Conservation (phyloP, 2,888 invertebrate species). For the Campoplex nolae region DNA sequence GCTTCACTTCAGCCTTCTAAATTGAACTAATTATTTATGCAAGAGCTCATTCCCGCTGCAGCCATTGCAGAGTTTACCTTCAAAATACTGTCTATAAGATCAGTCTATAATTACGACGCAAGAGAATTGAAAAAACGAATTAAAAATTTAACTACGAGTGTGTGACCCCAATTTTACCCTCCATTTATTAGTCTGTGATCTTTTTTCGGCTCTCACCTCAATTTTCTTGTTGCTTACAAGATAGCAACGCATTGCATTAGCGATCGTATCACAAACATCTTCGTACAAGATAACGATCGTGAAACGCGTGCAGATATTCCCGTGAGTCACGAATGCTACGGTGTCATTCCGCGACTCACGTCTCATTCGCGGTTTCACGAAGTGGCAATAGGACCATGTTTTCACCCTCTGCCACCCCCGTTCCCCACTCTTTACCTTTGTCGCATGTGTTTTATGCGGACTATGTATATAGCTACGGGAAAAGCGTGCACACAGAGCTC, state of each 20-base stretch:
- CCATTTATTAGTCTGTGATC: neutral
- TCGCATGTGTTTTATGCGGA: conserved; percentile 24
- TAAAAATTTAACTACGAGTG: neutral
- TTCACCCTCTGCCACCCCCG: neutral
- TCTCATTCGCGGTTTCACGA: conserved; percentile 26
- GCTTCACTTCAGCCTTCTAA: no score
- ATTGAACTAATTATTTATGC: no score
- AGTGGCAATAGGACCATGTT: neutral
- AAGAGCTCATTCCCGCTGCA: no score
- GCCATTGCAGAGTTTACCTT: no score
- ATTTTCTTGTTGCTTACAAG: neutral
- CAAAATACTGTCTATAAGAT: no score
- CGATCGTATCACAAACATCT: neutral
- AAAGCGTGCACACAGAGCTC: conserved; percentile 26
- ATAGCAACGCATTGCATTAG: neutral
- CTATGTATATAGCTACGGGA: neutral
- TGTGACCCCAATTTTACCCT: neutral
- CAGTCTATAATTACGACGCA: no score
- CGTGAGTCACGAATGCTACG: neutral
- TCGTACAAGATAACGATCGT: neutral
- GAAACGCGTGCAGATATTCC: conserved; percentile 9
- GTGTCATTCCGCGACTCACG: conserved; percentile 19
- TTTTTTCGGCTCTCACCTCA: neutral
- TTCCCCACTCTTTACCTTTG: neutral
- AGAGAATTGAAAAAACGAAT: neutral